Evolutionary conservation across 2,797 vertebrate species (phyloP).

Genomic region (Novumbra hubbsi): DNA sequence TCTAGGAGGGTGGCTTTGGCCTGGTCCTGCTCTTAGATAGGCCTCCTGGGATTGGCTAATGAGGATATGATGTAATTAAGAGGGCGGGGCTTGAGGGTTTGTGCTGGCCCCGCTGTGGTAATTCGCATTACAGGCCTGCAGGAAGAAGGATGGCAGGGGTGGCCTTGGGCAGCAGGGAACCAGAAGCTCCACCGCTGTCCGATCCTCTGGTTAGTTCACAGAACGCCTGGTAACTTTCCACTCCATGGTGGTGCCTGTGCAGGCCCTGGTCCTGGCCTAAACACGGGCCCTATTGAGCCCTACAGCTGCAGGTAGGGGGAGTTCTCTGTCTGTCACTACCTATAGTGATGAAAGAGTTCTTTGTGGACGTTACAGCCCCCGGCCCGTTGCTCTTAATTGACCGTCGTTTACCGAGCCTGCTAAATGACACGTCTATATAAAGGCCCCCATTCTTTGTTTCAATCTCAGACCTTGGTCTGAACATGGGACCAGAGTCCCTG

Average conservation of each 20-base stretch:
- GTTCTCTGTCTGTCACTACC: slow-evolving; percentile 43
- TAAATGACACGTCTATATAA: slow-evolving; percentile 46
- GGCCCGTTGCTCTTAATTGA: slow-evolving; percentile 26
- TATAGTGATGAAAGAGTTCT: slow-evolving; percentile 53
- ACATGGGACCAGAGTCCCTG: slow-evolving; percentile 14
- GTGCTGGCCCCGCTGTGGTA: slow-evolving; percentile 45
- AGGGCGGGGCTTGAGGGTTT: slow-evolving; percentile 56
- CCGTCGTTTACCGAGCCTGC: slow-evolving; percentile 55
- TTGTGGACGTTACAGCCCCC: slow-evolving; percentile 43
- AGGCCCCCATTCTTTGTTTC: slow-evolving; percentile 46
- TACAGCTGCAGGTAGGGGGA: slow-evolving; percentile 51
- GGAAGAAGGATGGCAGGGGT: slow-evolving; percentile 11
- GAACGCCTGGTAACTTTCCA: slow-evolving; percentile 48
- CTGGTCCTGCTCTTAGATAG: slow-evolving; percentile 24
- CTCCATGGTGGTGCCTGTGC: slow-evolving; percentile 33
- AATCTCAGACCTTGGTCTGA: slow-evolving; percentile 24
- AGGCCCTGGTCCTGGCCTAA: slow-evolving; percentile 21
- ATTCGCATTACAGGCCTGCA: slow-evolving; percentile 62
- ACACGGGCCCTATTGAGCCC: slow-evolving; percentile 62
- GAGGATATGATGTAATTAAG: slow-evolving; percentile 64
- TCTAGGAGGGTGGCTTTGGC: slow-evolving; percentile 34
- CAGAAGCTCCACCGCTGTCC: too few relatives aligned
- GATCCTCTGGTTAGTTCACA: slow-evolving; percentile 41
- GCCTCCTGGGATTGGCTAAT: slow-evolving; percentile 54
- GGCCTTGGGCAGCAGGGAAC: slow-evolving; percentile 26